Conservation (phyloP, 1,140 invertebrate genomes). For the Drosophila tristis region DNA sequence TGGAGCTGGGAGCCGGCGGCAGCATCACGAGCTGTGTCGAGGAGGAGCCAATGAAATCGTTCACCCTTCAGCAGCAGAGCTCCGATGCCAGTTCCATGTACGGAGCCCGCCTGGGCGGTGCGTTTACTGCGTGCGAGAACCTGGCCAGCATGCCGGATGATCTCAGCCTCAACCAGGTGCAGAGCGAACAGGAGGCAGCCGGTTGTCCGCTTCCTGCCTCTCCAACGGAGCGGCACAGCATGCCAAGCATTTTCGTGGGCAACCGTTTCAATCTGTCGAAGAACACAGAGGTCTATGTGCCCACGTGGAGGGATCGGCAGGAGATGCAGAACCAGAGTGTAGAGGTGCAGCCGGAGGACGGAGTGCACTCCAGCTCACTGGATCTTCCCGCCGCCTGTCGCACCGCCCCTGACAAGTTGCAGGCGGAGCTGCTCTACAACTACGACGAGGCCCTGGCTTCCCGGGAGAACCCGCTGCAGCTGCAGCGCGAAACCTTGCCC, state of each 20-base stretch:
- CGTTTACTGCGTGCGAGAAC: slow-evolving; percentile 88
- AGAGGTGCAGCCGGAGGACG: slow-evolving; percentile 41
- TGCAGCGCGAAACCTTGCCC: slow-evolving; percentile 73
- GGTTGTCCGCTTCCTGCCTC: slow-evolving; percentile 28
- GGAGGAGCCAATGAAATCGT: slow-evolving; percentile 34
- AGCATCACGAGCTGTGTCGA: slow-evolving; percentile 64
- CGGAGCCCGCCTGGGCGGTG: slow-evolving; percentile 84
- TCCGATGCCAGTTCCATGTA: slow-evolving; percentile 86
- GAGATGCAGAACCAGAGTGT: slow-evolving; percentile 78
- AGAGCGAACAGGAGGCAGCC: slow-evolving; percentile 5
- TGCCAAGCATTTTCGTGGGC: slow-evolving; percentile 86
- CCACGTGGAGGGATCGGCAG: slow-evolving; percentile 84
- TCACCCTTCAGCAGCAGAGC: slow-evolving; percentile 81
- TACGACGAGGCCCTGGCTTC: slow-evolving; percentile 45
- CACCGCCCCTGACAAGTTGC: slow-evolving; percentile 84
- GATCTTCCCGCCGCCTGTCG: slow-evolving; percentile 84
- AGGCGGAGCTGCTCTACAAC: slow-evolving; percentile 85
- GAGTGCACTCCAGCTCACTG: slow-evolving; percentile 86
- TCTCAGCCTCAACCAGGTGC: slow-evolving; percentile 47
- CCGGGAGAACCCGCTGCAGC: slow-evolving; percentile 70
- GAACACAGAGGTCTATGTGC: slow-evolving; percentile 86
- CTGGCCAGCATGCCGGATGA: slow-evolving; percentile 87
- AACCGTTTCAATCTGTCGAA: slow-evolving; percentile 86
- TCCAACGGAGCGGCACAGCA: slow-evolving; percentile 80
- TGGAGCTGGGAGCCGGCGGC: slow-evolving; percentile 76